These are phyloP conservation scores for Myotis lucifugus DNA, from an alignment of 2,113 vertebrate genomes.

Conservation along the genomic window DNA sequence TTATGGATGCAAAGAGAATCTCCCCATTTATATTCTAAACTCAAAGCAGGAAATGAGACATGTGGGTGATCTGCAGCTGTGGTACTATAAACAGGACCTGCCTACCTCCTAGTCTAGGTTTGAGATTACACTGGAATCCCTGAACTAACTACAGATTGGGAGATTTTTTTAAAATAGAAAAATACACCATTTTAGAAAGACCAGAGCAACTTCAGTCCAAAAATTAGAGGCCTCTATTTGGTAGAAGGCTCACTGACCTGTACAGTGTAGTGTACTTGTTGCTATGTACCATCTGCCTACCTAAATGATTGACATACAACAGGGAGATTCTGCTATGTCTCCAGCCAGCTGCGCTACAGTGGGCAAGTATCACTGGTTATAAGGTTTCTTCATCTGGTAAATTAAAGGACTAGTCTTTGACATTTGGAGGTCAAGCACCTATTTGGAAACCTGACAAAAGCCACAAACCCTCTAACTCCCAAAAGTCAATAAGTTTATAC, in stretches of 20 bases:
- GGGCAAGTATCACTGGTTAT: not conserved
- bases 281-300: not conserved
- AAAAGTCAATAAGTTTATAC: not conserved
- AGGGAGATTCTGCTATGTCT: not conserved
- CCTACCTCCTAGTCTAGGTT: constrained; percentile 35
- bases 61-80: constrained; percentile 59
- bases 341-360: not conserved
- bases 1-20: constrained; percentile 60
- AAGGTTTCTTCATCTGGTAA: not conserved
- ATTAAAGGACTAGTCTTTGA: not conserved
- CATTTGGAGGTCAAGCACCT: not conserved
- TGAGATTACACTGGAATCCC: not conserved
- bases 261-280: not conserved
- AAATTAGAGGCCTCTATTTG: not conserved
- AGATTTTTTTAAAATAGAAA: not conserved
- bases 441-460: constrained; percentile 14
- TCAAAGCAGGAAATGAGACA: constrained; percentile 69
- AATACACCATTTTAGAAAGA: constrained; percentile 37
- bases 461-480: not conserved
- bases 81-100: constrained; percentile 59
- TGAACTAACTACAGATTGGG: constrained; percentile 20
- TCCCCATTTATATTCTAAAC: constrained; percentile 67
- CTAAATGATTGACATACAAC: not conserved
- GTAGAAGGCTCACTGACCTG: not conserved
- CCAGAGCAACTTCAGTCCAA: not conserved